A percentile compares a stretch with the other conserved stretches of the same genome.
Evolutionary conservation across 2,797 vertebrate species (phyloP).

Genomic region (Spatula versicolor): DNA sequence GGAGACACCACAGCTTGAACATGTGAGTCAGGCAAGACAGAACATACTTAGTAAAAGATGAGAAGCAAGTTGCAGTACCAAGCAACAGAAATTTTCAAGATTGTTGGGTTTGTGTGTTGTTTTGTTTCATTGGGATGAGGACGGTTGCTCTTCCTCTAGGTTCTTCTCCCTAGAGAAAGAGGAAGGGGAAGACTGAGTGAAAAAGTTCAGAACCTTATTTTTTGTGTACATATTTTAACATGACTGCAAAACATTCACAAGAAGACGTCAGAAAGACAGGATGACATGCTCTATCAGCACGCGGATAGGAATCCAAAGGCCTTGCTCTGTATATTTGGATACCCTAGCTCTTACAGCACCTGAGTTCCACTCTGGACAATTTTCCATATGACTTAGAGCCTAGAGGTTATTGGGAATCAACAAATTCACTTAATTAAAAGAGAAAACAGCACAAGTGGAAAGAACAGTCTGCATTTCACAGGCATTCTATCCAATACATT

Average conservation of each 20-base stretch:
- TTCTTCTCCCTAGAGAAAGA: background rate
- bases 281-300: background rate
- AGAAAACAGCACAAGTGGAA: background rate
- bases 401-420: background rate
- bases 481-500: background rate
- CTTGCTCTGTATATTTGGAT: background rate
- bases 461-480: background rate
- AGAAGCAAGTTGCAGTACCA: background rate
- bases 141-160: background rate
- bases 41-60: background rate
- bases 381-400: background rate
- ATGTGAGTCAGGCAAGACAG: background rate
- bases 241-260: background rate
- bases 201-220: background rate
- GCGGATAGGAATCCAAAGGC: too few relatives aligned
- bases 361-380: rapidly evolving
- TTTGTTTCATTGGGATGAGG: background rate
- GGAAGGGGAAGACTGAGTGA: too few relatives aligned
- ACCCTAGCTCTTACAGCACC: background rate
- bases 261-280: background rate
- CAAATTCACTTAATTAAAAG: background rate
- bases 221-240: background rate
- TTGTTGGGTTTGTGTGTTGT: background rate
- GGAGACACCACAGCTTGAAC: background rate
- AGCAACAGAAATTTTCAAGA: background rate